Evolutionary conservation across 2,113 vertebrate genomes (phyloP), one percentile per base, ranked within the genome.

Genomic region (Dicerorhinus sumatrensis): DNA sequence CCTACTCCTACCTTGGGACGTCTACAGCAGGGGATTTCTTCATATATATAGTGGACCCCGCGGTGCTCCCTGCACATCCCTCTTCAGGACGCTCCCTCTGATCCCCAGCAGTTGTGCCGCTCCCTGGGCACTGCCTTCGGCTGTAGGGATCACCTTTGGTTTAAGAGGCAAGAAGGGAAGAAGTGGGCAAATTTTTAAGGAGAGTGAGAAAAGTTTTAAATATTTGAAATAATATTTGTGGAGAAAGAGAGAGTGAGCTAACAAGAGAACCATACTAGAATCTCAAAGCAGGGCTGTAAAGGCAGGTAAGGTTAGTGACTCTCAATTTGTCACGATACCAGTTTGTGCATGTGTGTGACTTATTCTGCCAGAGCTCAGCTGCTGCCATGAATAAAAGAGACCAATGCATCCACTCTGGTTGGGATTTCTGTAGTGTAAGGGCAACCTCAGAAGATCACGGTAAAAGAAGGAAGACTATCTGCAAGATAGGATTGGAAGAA

Each of bases 21-120:
- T 62, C 29, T 42, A 33, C 2, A 21, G 54, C n/a, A 77, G 4
- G 2, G 51, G 12, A 1, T 69, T 17, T 46, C 17, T 48, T 82
- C 58, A 36, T 17, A 25, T 18, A 18, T 0, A 1, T 3, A 23
- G 20, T 23, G 23, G 65, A 29, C 39, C 0, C 10, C 5, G 5
- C 1, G 39, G 2, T 27, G 3, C 17, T 39, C 17, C 3, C 4
- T 21, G 12, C 5, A 33, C 62, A 46, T 27, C 6, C 20, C 5
- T 73, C 62, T 73, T 77, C 2, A 6, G 10, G n/a, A 87, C 17
- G 9, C 29, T 58, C 31, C 29, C 48, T 63, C 23, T 4, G 0
- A 54, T 13, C n/a, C 23, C 18, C 51, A 51, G n/a, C 1, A 21
- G 17, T 21, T 51, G 9, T 60, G 60, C 7, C 12, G 39, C 12